phyloP scores from a whole-genome alignment of 2,113 vertebrate species.

The Chrysochloris asiatica region DNA sequence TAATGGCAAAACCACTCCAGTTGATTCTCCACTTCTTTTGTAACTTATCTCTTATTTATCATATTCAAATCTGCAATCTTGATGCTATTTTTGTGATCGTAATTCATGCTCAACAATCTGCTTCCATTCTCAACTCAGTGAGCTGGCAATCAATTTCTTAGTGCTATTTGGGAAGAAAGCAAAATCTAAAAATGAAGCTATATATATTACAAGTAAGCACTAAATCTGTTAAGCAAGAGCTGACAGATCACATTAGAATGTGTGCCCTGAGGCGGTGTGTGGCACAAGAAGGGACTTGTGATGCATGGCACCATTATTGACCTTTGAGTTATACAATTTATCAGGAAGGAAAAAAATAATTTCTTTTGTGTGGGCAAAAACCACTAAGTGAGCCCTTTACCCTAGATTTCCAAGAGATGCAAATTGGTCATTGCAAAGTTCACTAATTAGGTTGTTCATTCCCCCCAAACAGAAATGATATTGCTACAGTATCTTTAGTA shows the following conservation, averaged over 20 bases:
- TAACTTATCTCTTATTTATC: conserved; percentile 62
- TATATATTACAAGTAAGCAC: conserved; percentile 75
- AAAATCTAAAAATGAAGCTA: conserved; percentile 75
- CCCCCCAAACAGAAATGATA: background rate
- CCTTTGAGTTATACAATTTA: conserved; percentile 77
- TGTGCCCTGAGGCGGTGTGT: conserved; percentile 66
- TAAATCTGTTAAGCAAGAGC: conserved; percentile 75
- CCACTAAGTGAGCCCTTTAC: conserved; percentile 1
- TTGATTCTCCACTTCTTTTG: background rate
- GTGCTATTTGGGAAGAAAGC: conserved; percentile 76
- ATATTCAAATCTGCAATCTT: conserved; percentile 52
- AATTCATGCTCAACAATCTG: conserved; percentile 77
- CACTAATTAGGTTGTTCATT: conserved; percentile 57
- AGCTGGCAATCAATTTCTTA: conserved; percentile 79
- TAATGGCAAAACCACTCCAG: background rate
- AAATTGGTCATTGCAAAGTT: conserved; percentile 10
- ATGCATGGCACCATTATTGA: conserved; percentile 79
- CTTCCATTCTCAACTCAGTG: conserved; percentile 68
- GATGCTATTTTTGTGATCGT: conserved; percentile 67
- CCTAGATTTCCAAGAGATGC: background rate
- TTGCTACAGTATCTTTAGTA: background rate
- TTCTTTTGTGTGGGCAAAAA: conserved; percentile 46
- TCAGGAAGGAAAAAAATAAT: conserved; percentile 46
- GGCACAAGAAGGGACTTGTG: conserved; percentile 67
- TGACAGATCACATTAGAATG: conserved; percentile 79